Conservation (phyloP, 2,888 invertebrate genomes). For the Caradrina kadenii region DNA sequence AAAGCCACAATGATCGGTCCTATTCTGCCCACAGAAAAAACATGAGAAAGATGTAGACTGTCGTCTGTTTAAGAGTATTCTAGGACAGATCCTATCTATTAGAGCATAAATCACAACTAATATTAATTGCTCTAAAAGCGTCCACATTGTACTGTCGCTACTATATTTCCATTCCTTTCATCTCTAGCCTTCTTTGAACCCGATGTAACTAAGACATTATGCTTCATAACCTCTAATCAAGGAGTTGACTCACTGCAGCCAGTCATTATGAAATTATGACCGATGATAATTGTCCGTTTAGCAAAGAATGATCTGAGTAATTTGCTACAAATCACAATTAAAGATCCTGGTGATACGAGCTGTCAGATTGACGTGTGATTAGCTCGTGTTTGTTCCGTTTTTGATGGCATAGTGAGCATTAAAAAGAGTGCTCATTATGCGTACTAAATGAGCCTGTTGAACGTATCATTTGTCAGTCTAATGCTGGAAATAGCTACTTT, state of each 20-base stretch:
- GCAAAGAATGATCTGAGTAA: slow-evolving; percentile 64
- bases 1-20: too few relatives aligned
- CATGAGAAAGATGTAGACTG: background rate
- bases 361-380: slow-evolving; percentile 74
- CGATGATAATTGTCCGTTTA: slow-evolving; percentile 64
- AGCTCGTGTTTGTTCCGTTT: slow-evolving; percentile 51
- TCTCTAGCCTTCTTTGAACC: slow-evolving; percentile 51
- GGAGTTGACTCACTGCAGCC: slow-evolving; percentile 44
- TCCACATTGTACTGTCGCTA: slow-evolving; percentile 16
- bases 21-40: background rate
- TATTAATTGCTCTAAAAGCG: slow-evolving; percentile 47
- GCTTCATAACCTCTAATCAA: slow-evolving; percentile 60
- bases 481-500: slow-evolving; percentile 34
- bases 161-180: slow-evolving; percentile 55
- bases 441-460: slow-evolving; percentile 50
- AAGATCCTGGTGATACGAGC: slow-evolving; percentile 66
- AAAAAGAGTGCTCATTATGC: slow-evolving; percentile 56
- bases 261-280: slow-evolving; percentile 60
- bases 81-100: slow-evolving; percentile 40
- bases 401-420: slow-evolving; percentile 46
- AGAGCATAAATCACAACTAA: slow-evolving; percentile 45
- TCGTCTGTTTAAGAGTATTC: slow-evolving; percentile 25
- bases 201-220: slow-evolving; percentile 52
- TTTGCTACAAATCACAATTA: slow-evolving; percentile 71
- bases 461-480: slow-evolving; percentile 55